A percentile compares a stretch with the other conserved stretches of the same genome.
phyloP scores from a whole-genome alignment of 2,797 vertebrate species.

The Pseudochirops cupreus region DNA sequence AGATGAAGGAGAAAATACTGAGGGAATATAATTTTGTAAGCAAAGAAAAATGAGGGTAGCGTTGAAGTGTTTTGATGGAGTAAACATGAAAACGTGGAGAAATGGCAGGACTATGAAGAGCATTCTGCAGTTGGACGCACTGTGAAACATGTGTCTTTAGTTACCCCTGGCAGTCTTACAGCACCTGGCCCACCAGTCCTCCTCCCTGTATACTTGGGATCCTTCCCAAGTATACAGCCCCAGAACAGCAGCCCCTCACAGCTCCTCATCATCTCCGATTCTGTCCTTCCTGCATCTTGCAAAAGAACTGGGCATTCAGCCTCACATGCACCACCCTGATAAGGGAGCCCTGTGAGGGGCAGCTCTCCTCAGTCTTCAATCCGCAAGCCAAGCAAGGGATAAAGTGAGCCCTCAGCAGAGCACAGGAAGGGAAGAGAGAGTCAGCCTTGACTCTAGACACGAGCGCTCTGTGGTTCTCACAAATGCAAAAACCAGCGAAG shows the following conservation, averaged over 20 bases:
- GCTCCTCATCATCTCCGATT: constrained; percentile 22
- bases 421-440: background rate
- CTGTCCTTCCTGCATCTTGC: background rate
- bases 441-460: rapidly evolving
- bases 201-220: background rate
- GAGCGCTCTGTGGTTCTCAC: background rate
- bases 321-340: background rate
- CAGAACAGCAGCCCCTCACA: background rate
- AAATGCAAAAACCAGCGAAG: background rate
- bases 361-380: background rate
- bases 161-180: background rate
- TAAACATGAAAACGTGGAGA: background rate
- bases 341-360: background rate
- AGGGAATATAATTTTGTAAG: background rate
- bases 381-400: background rate
- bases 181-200: background rate
- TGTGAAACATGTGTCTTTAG: background rate
- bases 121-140: background rate
- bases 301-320: background rate
- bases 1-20: background rate
- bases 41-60: constrained; percentile 2
- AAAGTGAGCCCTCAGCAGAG: background rate
- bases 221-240: background rate
- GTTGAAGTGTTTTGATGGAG: background rate
- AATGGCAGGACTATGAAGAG: background rate